Conservation (phyloP, 2,113 vertebrate genomes). For the Oreochromis tanganicae region DNA sequence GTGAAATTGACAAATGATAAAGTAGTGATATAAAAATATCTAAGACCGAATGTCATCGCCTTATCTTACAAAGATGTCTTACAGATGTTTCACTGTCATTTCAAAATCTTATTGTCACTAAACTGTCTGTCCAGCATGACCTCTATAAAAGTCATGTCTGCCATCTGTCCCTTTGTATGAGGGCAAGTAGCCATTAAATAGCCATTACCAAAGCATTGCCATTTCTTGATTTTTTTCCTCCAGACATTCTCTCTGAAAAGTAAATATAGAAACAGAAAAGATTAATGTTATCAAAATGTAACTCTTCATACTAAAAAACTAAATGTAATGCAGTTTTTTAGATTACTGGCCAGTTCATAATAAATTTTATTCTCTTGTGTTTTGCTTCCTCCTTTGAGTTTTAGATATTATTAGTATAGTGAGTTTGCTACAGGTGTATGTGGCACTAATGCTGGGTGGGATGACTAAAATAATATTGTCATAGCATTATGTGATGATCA, state of each 20-base stretch:
- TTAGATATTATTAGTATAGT: not conserved
- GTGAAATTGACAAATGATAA: not conserved
- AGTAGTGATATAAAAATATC: not conserved
- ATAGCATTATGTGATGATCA: not conserved
- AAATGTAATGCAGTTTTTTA: not conserved
- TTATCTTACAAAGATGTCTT: not conserved
- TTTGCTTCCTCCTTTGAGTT: not conserved
- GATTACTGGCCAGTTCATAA: not conserved
- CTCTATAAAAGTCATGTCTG: constrained; percentile 11
- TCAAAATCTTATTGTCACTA: constrained; percentile 7
- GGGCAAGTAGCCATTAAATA: not conserved
- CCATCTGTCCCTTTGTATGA: not conserved
- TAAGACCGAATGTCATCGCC: not conserved
- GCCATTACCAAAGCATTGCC: not conserved
- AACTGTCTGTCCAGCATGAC: not conserved
- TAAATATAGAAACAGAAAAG: not conserved
- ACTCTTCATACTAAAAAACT: not conserved
- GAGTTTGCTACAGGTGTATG: not conserved
- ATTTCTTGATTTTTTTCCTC: not conserved
- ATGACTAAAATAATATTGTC: not conserved
- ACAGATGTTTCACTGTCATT: constrained; percentile 1
- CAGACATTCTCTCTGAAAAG: not conserved
- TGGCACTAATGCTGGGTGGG: not conserved
- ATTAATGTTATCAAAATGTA: not conserved
- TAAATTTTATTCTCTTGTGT: not conserved